Conservation (phyloP, 2,888 invertebrate genomes). For the Exocentrus adspersus region DNA sequence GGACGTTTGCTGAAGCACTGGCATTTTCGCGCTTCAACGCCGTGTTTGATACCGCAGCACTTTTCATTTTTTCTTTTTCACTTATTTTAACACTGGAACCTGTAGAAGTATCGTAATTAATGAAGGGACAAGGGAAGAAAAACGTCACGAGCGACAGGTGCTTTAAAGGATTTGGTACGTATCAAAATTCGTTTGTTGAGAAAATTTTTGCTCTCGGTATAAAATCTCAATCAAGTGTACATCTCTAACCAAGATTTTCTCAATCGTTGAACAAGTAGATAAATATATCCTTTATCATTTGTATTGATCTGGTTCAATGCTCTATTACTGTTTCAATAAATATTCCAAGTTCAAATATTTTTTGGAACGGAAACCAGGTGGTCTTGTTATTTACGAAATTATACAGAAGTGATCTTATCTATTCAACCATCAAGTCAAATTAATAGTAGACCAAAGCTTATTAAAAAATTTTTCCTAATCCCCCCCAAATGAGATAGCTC, state of each 20-base stretch:
- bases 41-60: conserved; percentile 51
- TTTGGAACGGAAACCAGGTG: background rate
- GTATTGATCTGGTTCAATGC: too few species aligned
- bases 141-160: background rate
- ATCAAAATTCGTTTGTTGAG: too few species aligned
- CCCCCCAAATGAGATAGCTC: too few species aligned
- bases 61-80: conserved; percentile 35
- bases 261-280: too few species aligned
- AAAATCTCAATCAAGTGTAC: too few species aligned
- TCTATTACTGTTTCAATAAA: too few species aligned
- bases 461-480: too few species aligned
- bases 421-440: background rate
- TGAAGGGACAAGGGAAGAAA: background rate
- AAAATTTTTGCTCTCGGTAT: too few species aligned
- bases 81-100: conserved; percentile 8
- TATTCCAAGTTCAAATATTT: background rate
- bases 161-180: too few species aligned
- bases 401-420: background rate
- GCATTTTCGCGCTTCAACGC: conserved; percentile 58
- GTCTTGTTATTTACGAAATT: background rate
- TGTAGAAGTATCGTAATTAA: conserved; percentile 4
- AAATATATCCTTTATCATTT: too few species aligned
- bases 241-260: too few species aligned
- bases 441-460: background rate
- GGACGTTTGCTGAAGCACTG: conserved; percentile 72